A percentile compares a stretch with the other conserved stretches of the same genome.
Evolutionary conservation across 2,888 invertebrate genomes (phyloP).

Genomic region (Amaurobius ferox): DNA sequence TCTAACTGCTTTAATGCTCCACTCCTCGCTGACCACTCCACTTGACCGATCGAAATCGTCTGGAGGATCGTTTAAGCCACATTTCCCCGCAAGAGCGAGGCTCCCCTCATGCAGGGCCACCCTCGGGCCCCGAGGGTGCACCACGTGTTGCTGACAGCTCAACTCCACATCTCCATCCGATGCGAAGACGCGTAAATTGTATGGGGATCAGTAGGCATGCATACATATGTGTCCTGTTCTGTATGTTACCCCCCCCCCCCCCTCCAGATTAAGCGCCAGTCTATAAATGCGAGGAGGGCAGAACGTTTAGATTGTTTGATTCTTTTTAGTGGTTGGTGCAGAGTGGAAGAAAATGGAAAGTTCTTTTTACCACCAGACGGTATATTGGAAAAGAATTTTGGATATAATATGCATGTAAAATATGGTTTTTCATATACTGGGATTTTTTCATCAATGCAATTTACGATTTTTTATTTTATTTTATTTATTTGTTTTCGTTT

Average conservation of each 20-base stretch:
- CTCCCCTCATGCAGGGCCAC: not conserved
- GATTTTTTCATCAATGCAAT: too few species aligned
- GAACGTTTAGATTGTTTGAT: conserved; percentile 1
- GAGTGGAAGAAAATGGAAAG: not conserved
- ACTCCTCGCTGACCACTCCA: conserved; percentile 11
- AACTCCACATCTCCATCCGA: not conserved
- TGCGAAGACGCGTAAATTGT: conserved; percentile 11
- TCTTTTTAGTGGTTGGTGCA: not conserved
- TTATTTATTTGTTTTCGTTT: too few species aligned
- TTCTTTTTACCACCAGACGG: not conserved
- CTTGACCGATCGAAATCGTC: conserved; percentile 14
- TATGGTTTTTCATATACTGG: too few species aligned
- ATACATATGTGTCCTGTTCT: not conserved
- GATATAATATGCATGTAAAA: too few species aligned
- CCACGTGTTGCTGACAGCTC: conserved; percentile 18
- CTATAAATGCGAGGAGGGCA: conserved; percentile 6
- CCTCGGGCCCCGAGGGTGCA: not conserved
- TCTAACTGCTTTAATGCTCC: conserved; percentile 10
- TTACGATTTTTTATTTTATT: too few species aligned
- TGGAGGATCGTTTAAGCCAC: not conserved
- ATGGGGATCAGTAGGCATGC: not conserved
- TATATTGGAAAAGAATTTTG: not conserved
- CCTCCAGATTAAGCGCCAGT: not conserved
- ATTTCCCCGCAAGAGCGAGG: not conserved
- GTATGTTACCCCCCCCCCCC: not conserved